These are phyloP conservation scores for Sinohyriopsis cumingii DNA, from an alignment of 2,888 invertebrate species.

Conservation along the genomic window DNA sequence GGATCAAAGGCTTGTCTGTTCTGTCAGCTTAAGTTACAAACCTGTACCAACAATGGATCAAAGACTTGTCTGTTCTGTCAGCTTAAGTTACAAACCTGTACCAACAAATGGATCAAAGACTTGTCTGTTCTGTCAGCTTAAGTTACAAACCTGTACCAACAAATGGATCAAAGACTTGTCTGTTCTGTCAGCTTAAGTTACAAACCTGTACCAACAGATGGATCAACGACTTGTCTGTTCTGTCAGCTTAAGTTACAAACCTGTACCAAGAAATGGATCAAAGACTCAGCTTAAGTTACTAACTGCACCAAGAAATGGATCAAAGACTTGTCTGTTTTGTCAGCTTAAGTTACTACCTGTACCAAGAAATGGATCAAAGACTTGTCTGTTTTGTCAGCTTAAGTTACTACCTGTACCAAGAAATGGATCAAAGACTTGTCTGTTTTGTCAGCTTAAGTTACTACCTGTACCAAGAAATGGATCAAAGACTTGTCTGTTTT, in stretches of 20 bases:
- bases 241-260: constrained; percentile 60
- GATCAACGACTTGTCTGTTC: constrained; percentile 88
- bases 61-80: constrained; percentile 82
- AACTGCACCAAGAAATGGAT: constrained; percentile 92
- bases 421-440: constrained; percentile 94
- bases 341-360: constrained; percentile 68
- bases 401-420: constrained; percentile 80
- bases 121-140: no score
- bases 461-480: no score
- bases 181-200: no score
- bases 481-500: constrained; percentile 87
- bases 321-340: constrained; percentile 84
- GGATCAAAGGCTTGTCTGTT: constrained; percentile 92
- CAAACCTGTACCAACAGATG: no score
- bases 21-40: constrained; percentile 42
- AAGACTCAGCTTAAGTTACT: constrained; percentile 12
- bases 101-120: constrained; percentile 99
- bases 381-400: no score
- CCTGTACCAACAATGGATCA: constrained; percentile 95
- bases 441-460: no score
- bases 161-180: constrained; percentile 94
- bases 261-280: constrained; percentile 87
- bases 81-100: constrained; percentile 71
- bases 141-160: constrained; percentile 80
- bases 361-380: constrained; percentile 98